Conservation (phyloP, 2,888 invertebrate species). For the Aleiodes leptofemur region DNA sequence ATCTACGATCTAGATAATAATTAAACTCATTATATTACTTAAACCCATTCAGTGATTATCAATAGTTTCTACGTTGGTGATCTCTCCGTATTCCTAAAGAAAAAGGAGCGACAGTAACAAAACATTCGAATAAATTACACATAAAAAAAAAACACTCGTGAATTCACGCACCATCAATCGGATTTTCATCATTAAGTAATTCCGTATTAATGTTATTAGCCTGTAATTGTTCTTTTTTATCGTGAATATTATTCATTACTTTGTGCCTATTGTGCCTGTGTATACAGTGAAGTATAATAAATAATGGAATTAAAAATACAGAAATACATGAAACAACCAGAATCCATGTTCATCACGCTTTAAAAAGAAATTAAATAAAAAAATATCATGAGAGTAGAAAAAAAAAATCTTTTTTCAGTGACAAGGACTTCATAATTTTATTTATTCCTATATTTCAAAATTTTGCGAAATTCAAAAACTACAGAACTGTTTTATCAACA, state of each 20-base stretch:
- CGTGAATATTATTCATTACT: slow-evolving; percentile 58
- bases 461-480: no score
- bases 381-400: no score
- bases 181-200: slow-evolving; percentile 59
- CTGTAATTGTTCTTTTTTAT: slow-evolving; percentile 61
- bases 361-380: no score
- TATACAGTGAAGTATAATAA: slow-evolving; percentile 62
- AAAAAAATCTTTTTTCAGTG: no score
- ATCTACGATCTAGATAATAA: no score
- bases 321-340: slow-evolving; percentile 57
- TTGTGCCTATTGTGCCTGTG: slow-evolving; percentile 67
- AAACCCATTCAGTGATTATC: no score
- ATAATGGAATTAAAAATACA: slow-evolving; percentile 10
- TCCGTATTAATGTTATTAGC: slow-evolving; percentile 69
- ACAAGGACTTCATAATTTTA: no score
- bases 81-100: background rate
- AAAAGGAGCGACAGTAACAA: background rate
- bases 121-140: slow-evolving; percentile 4
- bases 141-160: slow-evolving; percentile 15
- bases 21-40: no score
- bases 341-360: slow-evolving; percentile 67
- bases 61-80: background rate
- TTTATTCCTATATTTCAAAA: no score
- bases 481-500: no score
- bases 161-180: slow-evolving; percentile 11